These are phyloP conservation scores for Neoitamus cyanurus DNA, from an alignment of 2,888 invertebrate genomes.

Conservation along the genomic window DNA sequence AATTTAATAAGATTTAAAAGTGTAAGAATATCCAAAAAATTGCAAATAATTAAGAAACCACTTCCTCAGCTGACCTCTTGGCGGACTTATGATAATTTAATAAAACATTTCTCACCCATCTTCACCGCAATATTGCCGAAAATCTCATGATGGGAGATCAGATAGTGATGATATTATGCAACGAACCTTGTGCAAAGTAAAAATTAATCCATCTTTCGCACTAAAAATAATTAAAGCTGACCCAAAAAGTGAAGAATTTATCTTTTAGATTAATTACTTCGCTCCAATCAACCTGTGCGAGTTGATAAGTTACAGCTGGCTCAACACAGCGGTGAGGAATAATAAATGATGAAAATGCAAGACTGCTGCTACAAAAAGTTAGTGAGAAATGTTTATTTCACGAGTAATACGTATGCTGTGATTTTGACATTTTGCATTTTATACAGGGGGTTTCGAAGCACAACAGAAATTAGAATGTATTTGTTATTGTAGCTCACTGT, in stretches of 20 bases:
- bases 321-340: background rate
- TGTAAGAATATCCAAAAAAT: too few species aligned
- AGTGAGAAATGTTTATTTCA: background rate
- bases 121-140: background rate
- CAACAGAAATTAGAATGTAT: too few species aligned
- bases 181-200: background rate
- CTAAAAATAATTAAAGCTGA: background rate
- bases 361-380: background rate
- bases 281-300: background rate
- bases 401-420: too few species aligned
- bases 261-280: background rate
- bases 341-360: background rate
- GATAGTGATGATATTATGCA: background rate
- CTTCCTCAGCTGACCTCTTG: background rate
- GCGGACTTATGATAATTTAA: background rate
- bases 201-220: background rate
- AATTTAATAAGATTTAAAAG: too few species aligned
- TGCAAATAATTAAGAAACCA: too few species aligned
- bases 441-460: too few species aligned
- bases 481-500: too few species aligned
- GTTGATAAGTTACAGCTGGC: background rate
- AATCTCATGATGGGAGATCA: background rate
- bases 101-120: background rate
- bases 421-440: too few species aligned
- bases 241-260: background rate